phyloP scores from a whole-genome alignment of 2,113 vertebrate genomes.

The Cynopterus brachyotis region DNA sequence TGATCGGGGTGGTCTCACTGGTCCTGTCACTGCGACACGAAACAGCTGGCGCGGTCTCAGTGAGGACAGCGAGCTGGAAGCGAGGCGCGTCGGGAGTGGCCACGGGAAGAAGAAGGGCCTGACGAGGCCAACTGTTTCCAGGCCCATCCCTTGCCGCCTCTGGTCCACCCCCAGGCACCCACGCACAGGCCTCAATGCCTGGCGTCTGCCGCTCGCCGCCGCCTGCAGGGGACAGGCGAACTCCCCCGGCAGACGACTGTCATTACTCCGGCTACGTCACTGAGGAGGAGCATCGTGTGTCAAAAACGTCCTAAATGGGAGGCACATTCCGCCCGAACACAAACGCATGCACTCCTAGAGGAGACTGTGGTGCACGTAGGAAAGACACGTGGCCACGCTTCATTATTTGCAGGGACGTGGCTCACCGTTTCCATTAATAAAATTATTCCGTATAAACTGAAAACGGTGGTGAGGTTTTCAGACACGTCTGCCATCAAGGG shows the following conservation, averaged over 20 bases:
- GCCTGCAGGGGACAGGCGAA: neutral
- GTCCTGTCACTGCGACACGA: too few relatives aligned
- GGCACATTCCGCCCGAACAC: neutral
- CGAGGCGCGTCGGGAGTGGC: too few relatives aligned
- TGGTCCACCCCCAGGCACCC: too few relatives aligned
- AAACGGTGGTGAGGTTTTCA: neutral
- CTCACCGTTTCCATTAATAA: neutral
- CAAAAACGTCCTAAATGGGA: neutral
- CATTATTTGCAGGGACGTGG: neutral
- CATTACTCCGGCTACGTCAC: neutral
- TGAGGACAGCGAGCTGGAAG: too few relatives aligned
- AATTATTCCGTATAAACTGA: neutral
- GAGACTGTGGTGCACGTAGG: neutral
- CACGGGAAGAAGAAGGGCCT: too few relatives aligned
- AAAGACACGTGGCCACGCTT: neutral
- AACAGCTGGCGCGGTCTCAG: too few relatives aligned
- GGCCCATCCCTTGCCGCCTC: neutral
- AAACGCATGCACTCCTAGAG: neutral
- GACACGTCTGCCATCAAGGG: neutral
- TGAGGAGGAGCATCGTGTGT: neutral
- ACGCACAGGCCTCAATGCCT: neutral
- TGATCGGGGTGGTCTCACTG: neutral
- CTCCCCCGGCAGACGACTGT: neutral
- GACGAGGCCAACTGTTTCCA: rapidly evolving
- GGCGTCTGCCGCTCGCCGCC: rapidly evolving